Conservation (phyloP, 2,113 vertebrate species). For the Pelusios castaneus region DNA sequence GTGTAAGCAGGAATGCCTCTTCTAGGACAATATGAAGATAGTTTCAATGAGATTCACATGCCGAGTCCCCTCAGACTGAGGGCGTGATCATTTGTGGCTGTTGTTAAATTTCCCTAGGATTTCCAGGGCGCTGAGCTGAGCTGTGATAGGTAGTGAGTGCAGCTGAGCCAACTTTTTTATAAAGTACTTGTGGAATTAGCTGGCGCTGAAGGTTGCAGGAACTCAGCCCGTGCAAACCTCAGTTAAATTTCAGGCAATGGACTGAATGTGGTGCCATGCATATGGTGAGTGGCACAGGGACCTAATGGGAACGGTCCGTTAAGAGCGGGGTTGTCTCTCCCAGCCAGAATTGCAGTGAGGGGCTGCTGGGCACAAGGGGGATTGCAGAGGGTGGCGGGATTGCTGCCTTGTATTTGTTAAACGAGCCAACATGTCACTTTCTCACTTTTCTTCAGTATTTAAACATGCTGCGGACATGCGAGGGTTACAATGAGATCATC, state of each 20-base stretch:
- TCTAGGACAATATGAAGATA: not conserved
- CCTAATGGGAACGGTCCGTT: not conserved
- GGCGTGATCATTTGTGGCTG: not conserved
- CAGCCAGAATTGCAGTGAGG: not conserved
- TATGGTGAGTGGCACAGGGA: not conserved
- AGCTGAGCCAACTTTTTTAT: not conserved
- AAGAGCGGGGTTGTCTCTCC: not conserved
- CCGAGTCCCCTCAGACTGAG: accelerated
- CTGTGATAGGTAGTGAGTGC: not conserved
- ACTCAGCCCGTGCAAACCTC: not conserved
- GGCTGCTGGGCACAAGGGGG: accelerated
- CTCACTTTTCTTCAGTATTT: conserved; percentile 82
- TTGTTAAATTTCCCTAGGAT: not conserved
- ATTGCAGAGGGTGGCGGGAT: accelerated
- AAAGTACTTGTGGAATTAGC: not conserved
- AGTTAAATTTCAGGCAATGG: not conserved
- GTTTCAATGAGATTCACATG: not conserved
- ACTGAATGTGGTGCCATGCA: not conserved
- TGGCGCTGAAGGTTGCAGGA: not conserved
- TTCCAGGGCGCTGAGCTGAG: accelerated
- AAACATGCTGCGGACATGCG: conserved; percentile 91
- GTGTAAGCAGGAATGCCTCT: not conserved
- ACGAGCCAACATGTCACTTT: accelerated
- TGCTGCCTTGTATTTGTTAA: accelerated
- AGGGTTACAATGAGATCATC: conserved; percentile 94